Conservation (phyloP, 2,888 invertebrate species). For the Drosophila maculinotata region DNA sequence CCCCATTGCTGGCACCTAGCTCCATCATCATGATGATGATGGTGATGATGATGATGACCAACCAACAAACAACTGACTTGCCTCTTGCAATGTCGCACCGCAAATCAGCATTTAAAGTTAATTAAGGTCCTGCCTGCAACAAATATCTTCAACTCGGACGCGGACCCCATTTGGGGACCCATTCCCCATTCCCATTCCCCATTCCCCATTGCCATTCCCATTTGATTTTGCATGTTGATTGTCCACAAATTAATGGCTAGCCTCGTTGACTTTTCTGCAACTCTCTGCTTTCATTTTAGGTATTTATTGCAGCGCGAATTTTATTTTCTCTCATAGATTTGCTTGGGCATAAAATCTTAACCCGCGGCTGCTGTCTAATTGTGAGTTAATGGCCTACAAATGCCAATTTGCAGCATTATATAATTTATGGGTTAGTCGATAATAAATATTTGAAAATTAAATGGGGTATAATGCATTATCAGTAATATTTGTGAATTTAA, state of each 20-base stretch:
- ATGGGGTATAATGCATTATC: too few species aligned
- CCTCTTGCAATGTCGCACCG: slow-evolving; percentile 10
- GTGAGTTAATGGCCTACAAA: slow-evolving; percentile 36
- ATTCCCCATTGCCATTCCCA: slow-evolving; percentile 15
- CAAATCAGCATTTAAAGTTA: slow-evolving; percentile 63
- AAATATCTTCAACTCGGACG: slow-evolving; percentile 29
- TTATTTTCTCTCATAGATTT: slow-evolving; percentile 6
- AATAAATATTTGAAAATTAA: neutral
- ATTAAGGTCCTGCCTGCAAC: slow-evolving; percentile 62
- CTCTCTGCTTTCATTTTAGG: slow-evolving; percentile 28
- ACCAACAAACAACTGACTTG: too few species aligned
- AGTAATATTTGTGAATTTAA: too few species aligned
- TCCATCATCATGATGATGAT: too few species aligned
- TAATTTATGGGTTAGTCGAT: slow-evolving; percentile 37
- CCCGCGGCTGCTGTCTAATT: slow-evolving; percentile 50
- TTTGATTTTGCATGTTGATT: slow-evolving; percentile 72
- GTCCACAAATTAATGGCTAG: slow-evolving; percentile 62
- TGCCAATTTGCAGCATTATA: slow-evolving; percentile 8
- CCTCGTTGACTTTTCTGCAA: slow-evolving; percentile 45
- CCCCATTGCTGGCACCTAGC: neutral
- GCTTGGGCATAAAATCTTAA: neutral
- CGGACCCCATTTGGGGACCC: neutral
- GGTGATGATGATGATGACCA: too few species aligned
- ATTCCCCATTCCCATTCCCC: slow-evolving; percentile 3
- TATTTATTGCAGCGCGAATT: slow-evolving; percentile 13